Conservation (phyloP, 2,888 invertebrate species). For the Automeris io region DNA sequence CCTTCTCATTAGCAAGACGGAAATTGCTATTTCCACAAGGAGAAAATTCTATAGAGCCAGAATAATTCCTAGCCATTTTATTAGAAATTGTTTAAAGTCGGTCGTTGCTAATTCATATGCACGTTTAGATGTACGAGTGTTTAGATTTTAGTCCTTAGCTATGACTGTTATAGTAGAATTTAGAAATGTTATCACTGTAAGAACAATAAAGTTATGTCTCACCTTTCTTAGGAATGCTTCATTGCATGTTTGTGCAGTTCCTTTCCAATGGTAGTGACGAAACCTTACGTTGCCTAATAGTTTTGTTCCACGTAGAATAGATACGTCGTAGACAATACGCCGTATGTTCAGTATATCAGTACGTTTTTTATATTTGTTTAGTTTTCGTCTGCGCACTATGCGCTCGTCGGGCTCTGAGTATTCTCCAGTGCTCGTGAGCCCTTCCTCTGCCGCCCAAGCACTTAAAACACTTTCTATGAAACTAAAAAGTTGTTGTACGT, state of each 20-base stretch:
- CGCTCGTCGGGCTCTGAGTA: conserved; percentile 85
- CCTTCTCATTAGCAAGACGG: conserved; percentile 72
- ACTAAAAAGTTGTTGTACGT: conserved; percentile 88
- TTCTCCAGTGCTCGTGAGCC: conserved; percentile 83
- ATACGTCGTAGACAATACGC: conserved; percentile 82
- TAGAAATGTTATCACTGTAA: no score
- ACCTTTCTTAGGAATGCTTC: conserved; percentile 93
- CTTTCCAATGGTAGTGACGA: conserved; percentile 90
- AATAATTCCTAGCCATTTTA: conserved; percentile 51
- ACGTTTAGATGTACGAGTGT: conserved; percentile 20
- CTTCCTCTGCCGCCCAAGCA: conserved; percentile 86
- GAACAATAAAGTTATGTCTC: conserved; percentile 47
- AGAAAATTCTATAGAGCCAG: conserved; percentile 68
- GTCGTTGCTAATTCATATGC: no score
- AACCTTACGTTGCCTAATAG: conserved; percentile 83
- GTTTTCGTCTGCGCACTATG: conserved; percentile 76
- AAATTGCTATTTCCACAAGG: conserved; percentile 66
- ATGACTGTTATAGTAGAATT: no score
- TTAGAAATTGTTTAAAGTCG: conserved; percentile 25
- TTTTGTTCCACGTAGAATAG: conserved; percentile 81
- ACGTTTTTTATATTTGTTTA: conserved; percentile 79
- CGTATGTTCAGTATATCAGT: conserved; percentile 82
- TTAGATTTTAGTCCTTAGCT: background rate
- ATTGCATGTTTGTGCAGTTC: conserved; percentile 91
- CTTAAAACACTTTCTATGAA: conserved; percentile 88